Evolutionary conservation across 2,113 vertebrate genomes (phyloP), one percentile per base, ranked within the genome.

Genomic region (Seriola quinqueradiata): DNA sequence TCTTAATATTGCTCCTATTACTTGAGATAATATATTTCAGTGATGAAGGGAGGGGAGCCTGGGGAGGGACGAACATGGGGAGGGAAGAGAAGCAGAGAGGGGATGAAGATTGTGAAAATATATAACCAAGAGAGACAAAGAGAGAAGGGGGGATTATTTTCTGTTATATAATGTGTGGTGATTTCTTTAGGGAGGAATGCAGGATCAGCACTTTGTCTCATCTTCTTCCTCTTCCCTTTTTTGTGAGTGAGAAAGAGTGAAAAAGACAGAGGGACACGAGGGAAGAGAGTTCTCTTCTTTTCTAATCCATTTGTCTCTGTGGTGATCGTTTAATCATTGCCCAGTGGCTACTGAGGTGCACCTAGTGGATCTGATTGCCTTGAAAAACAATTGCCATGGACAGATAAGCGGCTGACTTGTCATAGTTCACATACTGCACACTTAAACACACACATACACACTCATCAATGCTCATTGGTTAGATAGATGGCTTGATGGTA

Each of bases 21-120:
- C 86, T 71, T 23, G 34, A 78, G 85, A 88, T 92, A 91, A 93
- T 92, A 81, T 92, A 93, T 93, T 93, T 82, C 64, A 79, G 75
- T 76, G 82, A 89, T 50, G 82, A 79, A 83, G 88, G 69, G 64
- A 81, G 83, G 82, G 71, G 58, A 86, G 89, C 89, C 90, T 78
- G 68, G 78, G 87, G 91, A 88, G 84, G 82, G 84, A 83, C 82
- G 78, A 50, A 78, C 87, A 77, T 12, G 66, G 66, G 77, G 75
- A 88, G 61, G 81, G 74, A 79, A 77, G 80, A 78, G 76, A 87
- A 73, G 78, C 63, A 65, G 79, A 64, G 75, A 76, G 46, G 57
- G 79, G 69, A 82, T 84, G 70, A 71, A 87, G 87, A 90, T 85
- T 87, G 86, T 89, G 87, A 79, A 90, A 93, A 90, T 86, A 92